Percentiles rank a stretch among this genome's conserved stretches.
Evolutionary conservation across 2,797 vertebrate genomes (phyloP).

Genomic region (Chanos chanos): DNA sequence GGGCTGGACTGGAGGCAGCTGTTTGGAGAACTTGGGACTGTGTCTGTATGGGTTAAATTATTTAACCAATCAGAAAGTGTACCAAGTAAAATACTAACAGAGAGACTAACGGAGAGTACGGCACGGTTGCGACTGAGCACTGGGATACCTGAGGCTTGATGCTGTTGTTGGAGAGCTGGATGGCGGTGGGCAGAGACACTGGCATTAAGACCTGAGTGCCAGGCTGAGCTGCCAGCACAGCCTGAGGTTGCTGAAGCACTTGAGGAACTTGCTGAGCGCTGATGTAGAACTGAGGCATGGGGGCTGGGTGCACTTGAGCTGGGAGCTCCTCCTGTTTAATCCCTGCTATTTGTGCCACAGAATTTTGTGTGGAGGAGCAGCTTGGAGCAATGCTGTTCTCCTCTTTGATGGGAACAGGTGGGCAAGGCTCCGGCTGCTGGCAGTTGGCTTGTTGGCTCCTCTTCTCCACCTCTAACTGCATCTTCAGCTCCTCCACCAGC

Average conservation of each 20-base stretch:
- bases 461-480: constrained; percentile 93
- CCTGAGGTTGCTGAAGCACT: constrained; percentile 70
- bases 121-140: background rate
- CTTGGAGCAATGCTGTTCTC: constrained; percentile 59
- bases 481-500: constrained; percentile 92
- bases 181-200: constrained; percentile 69
- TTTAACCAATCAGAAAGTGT: too few relatives aligned
- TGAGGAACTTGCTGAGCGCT: constrained; percentile 67
- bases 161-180: constrained; percentile 73
- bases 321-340: constrained; percentile 77
- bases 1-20: constrained; percentile 57
- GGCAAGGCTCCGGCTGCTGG: constrained; percentile 43
- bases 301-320: constrained; percentile 32
- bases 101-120: background rate
- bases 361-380: constrained; percentile 50
- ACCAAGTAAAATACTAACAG: background rate
- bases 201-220: constrained; percentile 78
- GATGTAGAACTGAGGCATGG: constrained; percentile 51
- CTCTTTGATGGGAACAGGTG: constrained; percentile 71
- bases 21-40: constrained; percentile 68
- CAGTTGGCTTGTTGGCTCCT: constrained; percentile 72
- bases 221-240: constrained; percentile 65
- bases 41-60: constrained; percentile 43
- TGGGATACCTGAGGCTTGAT: constrained; percentile 71
- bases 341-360: constrained; percentile 49